These are phyloP conservation scores for Epinotia nisella DNA, from an alignment of 2,888 invertebrate species.

Conservation along the genomic window DNA sequence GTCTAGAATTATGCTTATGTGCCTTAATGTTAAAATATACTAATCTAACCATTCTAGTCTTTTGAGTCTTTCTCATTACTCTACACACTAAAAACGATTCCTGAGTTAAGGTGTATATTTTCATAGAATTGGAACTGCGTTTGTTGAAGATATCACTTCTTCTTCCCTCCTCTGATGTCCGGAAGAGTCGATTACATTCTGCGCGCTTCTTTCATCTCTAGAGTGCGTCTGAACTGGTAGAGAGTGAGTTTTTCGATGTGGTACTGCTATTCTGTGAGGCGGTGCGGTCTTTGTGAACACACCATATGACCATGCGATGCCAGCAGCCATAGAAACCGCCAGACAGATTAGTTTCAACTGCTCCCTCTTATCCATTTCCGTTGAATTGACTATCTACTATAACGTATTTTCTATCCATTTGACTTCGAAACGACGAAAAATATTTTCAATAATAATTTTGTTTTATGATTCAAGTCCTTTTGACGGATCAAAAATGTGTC, in stretches of 20 bases:
- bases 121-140: neutral
- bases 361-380: constrained; percentile 67
- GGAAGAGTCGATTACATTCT: neutral
- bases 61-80: neutral
- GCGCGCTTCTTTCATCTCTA: constrained; percentile 53
- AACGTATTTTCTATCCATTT: constrained; percentile 53
- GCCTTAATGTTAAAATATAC: constrained; percentile 2
- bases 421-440: constrained; percentile 40
- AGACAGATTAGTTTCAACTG: constrained; percentile 66
- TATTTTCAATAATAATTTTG: constrained; percentile 21
- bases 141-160: neutral
- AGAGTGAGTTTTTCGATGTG: neutral
- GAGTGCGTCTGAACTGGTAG: constrained; percentile 42
- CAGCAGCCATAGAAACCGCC: constrained; percentile 64
- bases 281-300: constrained; percentile 54
- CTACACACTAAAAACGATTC: neutral
- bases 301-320: constrained; percentile 69
- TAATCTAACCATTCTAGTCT: neutral
- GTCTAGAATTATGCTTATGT: constrained; percentile 17
- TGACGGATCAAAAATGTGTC: constrained; percentile 5
- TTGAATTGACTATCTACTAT: constrained; percentile 37
- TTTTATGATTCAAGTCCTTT: constrained; percentile 6
- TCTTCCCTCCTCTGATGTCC: neutral
- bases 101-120: neutral
- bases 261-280: constrained; percentile 45